Evolutionary conservation across 2,113 vertebrate species (phyloP).

Genomic region (Ariopsis seemanni): DNA sequence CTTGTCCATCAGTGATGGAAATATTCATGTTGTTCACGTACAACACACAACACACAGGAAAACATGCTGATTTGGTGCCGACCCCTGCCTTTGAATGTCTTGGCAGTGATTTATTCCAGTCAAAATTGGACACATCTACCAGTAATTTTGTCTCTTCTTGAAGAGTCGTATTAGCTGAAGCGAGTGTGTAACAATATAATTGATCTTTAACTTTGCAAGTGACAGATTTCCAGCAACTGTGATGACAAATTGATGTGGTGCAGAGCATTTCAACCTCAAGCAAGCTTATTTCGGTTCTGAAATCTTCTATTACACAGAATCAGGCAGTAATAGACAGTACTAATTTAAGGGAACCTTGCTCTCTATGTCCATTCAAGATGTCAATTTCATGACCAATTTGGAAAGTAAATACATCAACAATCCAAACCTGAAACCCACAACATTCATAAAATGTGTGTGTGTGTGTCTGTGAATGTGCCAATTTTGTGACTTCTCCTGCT

Average conservation of each 20-base stretch:
- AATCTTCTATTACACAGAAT: neutral
- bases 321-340: neutral
- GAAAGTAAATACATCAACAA: conserved; percentile 6
- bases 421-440: neutral
- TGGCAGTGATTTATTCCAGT: neutral
- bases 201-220: neutral
- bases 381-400: conserved; percentile 15
- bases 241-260: neutral
- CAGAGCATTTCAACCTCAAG: conserved; percentile 2
- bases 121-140: neutral
- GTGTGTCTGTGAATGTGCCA: too few species aligned
- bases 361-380: conserved; percentile 11
- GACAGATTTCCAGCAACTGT: neutral
- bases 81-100: neutral
- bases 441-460: neutral
- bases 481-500: too few species aligned
- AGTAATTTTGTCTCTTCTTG: neutral
- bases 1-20: neutral
- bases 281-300: conserved; percentile 18
- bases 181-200: neutral
- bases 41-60: neutral
- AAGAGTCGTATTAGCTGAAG: neutral
- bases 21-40: neutral
- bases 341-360: conserved; percentile 4
- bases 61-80: neutral